Evolutionary conservation across 1,140 invertebrate genomes (phyloP).

Genomic region (Rhynchophorus ferrugineus): DNA sequence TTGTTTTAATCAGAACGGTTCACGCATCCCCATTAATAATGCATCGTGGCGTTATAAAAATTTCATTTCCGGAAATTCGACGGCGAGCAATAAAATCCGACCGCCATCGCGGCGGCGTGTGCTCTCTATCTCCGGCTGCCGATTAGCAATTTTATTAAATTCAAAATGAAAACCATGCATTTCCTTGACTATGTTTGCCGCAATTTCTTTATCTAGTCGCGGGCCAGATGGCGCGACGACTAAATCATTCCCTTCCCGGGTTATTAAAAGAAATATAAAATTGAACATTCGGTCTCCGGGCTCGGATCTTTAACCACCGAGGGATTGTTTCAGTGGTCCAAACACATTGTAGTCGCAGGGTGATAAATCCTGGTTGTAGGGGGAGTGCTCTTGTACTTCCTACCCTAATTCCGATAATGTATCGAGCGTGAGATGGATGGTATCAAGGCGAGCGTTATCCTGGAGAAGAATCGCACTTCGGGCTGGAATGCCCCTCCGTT

Average conservation of each 20-base stretch:
- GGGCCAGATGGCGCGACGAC: conserved; percentile 22
- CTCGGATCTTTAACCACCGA: too few relatives aligned
- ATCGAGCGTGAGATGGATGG: too few relatives aligned
- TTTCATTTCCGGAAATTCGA: background rate
- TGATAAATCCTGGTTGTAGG: too few relatives aligned
- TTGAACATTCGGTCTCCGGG: conserved; percentile 18
- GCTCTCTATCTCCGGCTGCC: too few relatives aligned
- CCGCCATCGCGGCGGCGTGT: too few relatives aligned
- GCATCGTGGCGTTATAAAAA: background rate
- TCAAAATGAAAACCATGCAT: conserved; percentile 25
- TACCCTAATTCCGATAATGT: too few relatives aligned
- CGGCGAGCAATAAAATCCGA: background rate
- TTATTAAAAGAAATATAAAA: conserved; percentile 28
- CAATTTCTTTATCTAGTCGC: conserved; percentile 27
- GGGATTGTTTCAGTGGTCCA: too few relatives aligned
- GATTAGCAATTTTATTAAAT: conserved; percentile 25
- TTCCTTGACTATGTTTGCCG: conserved; percentile 23
- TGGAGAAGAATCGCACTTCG: too few relatives aligned
- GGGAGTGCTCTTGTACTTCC: too few relatives aligned
- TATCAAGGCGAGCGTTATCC: too few relatives aligned
- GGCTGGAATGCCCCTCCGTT: too few relatives aligned
- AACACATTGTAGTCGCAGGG: too few relatives aligned
- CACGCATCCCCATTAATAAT: background rate
- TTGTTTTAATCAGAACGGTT: background rate
- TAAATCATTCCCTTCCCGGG: conserved; percentile 23